These are phyloP conservation scores for Diorhabda elongata DNA, from an alignment of 1,140 invertebrate genomes.

Conservation along the genomic window DNA sequence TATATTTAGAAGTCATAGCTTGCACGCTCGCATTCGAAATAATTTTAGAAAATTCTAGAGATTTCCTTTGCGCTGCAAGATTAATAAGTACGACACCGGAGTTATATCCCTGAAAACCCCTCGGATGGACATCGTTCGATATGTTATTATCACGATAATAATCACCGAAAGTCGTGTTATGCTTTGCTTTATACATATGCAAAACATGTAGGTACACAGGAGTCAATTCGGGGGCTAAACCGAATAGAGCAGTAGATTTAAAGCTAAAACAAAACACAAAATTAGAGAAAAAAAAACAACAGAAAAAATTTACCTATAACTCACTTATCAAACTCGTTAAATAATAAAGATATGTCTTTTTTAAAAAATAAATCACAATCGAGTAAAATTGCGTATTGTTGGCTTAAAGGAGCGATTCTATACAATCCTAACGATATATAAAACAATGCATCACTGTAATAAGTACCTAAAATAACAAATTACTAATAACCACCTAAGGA, in stretches of 20 bases:
- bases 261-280: constrained; percentile 41
- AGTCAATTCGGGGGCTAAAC: constrained; percentile 71
- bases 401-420: constrained; percentile 59
- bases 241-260: constrained; percentile 60
- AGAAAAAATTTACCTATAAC: constrained; percentile 19
- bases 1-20: constrained; percentile 17
- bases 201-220: constrained; percentile 79
- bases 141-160: constrained; percentile 36
- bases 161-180: constrained; percentile 43
- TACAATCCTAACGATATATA: constrained; percentile 76
- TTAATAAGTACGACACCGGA: constrained; percentile 76
- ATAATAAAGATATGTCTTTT: constrained; percentile 64
- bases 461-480: constrained; percentile 55
- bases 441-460: constrained; percentile 79
- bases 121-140: constrained; percentile 39
- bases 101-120: constrained; percentile 74
- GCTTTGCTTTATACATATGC: constrained; percentile 55
- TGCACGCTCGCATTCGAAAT: constrained; percentile 16
- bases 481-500: background rate
- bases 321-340: constrained; percentile 66
- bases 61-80: constrained; percentile 65
- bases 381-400: constrained; percentile 66
- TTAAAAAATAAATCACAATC: constrained; percentile 78
- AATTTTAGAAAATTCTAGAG: constrained; percentile 44
- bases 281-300: background rate